Evolutionary conservation across 53 echinoderm and acorn worm genomes (phyloP).

Genomic region (Paelopatides confundens): DNA sequence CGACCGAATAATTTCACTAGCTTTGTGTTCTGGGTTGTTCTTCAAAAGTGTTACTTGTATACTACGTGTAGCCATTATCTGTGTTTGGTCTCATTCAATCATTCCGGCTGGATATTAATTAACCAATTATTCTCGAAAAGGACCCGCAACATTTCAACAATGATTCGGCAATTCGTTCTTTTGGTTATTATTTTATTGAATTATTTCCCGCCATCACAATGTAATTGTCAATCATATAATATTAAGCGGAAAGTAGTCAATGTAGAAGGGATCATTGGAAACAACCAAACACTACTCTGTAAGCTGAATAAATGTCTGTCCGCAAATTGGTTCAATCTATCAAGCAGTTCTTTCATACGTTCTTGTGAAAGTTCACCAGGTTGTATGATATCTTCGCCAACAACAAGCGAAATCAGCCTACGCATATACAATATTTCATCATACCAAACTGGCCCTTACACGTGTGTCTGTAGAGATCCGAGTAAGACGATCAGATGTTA

Average conservation of each 20-base stretch:
- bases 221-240: not conserved
- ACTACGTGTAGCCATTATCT: no score
- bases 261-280: no score
- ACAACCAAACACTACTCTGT: not conserved
- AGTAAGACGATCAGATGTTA: not conserved
- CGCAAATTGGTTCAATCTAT: not conserved
- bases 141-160: no score
- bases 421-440: not conserved
- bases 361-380: not conserved
- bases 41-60: no score
- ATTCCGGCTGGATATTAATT: no score
- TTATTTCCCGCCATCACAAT: not conserved
- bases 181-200: not conserved
- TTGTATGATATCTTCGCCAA: not conserved
- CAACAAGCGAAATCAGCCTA: not conserved
- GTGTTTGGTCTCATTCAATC: no score
- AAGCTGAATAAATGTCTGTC: not conserved
- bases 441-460: not conserved
- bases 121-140: no score
- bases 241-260: not conserved
- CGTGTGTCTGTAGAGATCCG: not conserved
- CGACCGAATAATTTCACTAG: no score
- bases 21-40: no score
- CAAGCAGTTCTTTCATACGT: not conserved
- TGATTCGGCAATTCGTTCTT: no score